A percentile compares a stretch with the other conserved stretches of the same genome.
Conservation (phyloP, 2,888 invertebrate species). For the Drosophila maculinotata region DNA sequence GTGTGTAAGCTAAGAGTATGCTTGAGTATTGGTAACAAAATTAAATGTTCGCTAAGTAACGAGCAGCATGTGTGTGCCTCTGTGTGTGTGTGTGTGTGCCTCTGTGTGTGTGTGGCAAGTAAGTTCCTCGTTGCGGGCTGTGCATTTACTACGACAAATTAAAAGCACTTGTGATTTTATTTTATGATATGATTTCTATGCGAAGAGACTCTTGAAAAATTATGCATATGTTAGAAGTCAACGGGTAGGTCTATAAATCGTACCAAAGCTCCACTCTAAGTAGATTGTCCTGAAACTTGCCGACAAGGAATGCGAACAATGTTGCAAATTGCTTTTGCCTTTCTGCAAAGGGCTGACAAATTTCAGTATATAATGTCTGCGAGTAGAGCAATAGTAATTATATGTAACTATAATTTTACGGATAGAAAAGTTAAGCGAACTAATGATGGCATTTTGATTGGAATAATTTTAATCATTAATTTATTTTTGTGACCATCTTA, state of each 20-base stretch:
- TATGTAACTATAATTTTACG: not conserved
- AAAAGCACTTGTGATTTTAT: conserved; percentile 79
- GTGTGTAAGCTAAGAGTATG: conserved; percentile 14
- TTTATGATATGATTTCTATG: conserved; percentile 71
- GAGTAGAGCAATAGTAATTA: conserved; percentile 1
- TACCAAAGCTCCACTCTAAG: conserved; percentile 34
- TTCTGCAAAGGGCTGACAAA: not conserved
- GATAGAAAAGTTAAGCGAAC: not conserved
- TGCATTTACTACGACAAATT: conserved; percentile 72
- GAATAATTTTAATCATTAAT: not conserved
- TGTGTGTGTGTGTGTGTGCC: not conserved
- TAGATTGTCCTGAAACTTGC: conserved; percentile 39
- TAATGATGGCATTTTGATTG: not conserved
- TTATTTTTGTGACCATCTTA: no score
- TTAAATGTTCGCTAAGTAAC: conserved; percentile 79
- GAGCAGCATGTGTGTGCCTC: conserved; percentile 40
- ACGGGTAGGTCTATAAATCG: conserved; percentile 73
- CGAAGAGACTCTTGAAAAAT: conserved; percentile 69
- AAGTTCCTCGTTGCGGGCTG: conserved; percentile 29
- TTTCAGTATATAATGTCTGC: not conserved
- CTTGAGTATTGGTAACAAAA: conserved; percentile 69
- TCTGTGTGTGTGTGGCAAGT: conserved; percentile 1
- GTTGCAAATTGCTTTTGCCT: conserved; percentile 39
- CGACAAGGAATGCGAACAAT: conserved; percentile 47
- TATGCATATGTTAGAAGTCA: conserved; percentile 79